Conservation (phyloP, 2,797 vertebrate species). For the Ctenosaura bakeri region DNA sequence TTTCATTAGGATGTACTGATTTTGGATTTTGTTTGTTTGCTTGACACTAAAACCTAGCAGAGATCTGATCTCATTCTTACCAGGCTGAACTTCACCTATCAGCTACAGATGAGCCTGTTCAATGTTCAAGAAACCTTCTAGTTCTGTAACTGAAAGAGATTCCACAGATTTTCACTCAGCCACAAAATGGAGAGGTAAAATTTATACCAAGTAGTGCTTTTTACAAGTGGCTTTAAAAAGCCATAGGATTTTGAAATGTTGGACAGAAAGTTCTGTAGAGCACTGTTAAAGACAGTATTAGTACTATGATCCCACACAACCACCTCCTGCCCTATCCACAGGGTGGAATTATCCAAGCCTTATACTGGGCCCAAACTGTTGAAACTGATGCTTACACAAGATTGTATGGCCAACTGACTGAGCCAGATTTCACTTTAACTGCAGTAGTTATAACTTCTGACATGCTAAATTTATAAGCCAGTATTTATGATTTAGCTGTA, state of each 20-base stretch:
- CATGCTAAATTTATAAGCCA: too few species aligned
- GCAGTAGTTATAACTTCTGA: not conserved
- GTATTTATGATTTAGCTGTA: slow-evolving; percentile 10
- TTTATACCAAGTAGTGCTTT: not conserved
- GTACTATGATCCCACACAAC: not conserved
- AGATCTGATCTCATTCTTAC: slow-evolving; percentile 25
- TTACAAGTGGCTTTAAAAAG: not conserved
- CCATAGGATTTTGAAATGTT: not conserved
- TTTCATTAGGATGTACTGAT: not conserved
- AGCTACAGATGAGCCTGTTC: not conserved
- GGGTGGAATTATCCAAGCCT: not conserved
- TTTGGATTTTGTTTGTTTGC: not conserved
- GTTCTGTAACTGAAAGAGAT: not conserved
- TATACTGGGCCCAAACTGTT: not conserved
- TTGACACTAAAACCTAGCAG: not conserved
- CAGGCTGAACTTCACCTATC: not conserved
- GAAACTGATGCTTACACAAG: not conserved
- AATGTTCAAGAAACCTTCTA: not conserved
- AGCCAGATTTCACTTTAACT: slow-evolving; percentile 1
- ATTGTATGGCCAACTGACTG: not conserved
- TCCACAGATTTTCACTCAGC: not conserved
- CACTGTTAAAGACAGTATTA: slow-evolving; percentile 1
- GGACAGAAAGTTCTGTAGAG: too few species aligned
- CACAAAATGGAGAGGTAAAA: not conserved
- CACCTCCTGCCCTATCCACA: not conserved